These are phyloP conservation scores for Plutomurus gul DNA, from an alignment of 1,140 invertebrate species.

Conservation along the genomic window DNA sequence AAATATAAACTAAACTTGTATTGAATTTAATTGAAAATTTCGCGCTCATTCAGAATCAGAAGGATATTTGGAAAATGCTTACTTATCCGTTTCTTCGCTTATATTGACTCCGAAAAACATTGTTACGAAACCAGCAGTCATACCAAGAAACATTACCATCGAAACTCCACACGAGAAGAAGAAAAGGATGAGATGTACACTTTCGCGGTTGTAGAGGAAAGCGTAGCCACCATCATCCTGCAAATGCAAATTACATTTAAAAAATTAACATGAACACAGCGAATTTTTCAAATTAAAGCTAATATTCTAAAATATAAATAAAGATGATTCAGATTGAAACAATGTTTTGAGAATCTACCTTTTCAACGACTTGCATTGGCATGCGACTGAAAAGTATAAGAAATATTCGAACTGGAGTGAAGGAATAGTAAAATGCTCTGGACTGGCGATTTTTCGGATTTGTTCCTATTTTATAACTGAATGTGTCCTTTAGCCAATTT, in stretches of 20 bases:
- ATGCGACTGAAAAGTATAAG: not conserved
- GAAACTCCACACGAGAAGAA: not conserved
- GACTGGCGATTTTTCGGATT: constrained; percentile 7
- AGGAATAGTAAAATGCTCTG: not conserved
- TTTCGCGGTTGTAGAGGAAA: too few relatives aligned
- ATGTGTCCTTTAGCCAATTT: too few relatives aligned
- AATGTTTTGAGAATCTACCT: too few relatives aligned
- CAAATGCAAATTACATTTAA: too few relatives aligned
- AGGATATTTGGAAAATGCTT: not conserved
- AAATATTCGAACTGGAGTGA: not conserved
- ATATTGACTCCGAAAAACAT: not conserved
- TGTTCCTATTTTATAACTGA: not conserved
- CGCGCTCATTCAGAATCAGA: not conserved
- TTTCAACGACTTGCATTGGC: not conserved
- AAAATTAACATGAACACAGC: too few relatives aligned
- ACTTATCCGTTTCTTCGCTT: not conserved
- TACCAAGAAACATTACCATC: not conserved
- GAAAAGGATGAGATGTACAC: not conserved
- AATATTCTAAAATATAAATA: not conserved
- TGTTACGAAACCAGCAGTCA: not conserved
- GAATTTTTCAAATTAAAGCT: not conserved
- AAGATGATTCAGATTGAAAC: too few relatives aligned
- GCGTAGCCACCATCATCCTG: too few relatives aligned
- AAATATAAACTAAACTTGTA: not conserved
- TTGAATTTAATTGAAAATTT: not conserved